These are phyloP conservation scores for Enteromius fasciolatus DNA, from an alignment of 2,797 vertebrate species.

Conservation along the genomic window DNA sequence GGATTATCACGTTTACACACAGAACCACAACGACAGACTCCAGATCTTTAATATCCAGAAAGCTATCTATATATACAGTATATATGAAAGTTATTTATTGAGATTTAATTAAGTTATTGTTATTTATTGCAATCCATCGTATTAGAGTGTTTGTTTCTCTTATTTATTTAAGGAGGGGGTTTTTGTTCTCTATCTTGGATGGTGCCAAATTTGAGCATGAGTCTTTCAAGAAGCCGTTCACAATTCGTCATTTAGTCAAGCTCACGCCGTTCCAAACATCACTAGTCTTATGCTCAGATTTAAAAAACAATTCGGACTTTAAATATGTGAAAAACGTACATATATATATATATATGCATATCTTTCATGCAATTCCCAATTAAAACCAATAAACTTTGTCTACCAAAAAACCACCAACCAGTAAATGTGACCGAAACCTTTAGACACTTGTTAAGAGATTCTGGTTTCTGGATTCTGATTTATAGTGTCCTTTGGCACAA, in stretches of 20 bases:
- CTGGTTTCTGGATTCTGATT: not conserved
- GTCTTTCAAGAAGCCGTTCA: slow-evolving; percentile 49
- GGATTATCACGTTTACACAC: slow-evolving; percentile 77
- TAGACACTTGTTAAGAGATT: not conserved
- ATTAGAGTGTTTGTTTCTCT: slow-evolving; percentile 85
- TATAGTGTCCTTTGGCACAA: not conserved
- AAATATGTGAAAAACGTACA: not conserved
- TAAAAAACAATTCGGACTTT: not conserved
- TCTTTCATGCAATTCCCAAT: too few relatives aligned
- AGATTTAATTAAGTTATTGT: slow-evolving; percentile 98
- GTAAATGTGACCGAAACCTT: not conserved
- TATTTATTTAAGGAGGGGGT: slow-evolving; percentile 90
- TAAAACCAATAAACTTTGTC: not conserved
- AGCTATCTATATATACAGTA: slow-evolving; percentile 61
- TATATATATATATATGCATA: too few relatives aligned
- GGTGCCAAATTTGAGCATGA: slow-evolving; percentile 88
- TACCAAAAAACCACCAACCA: not conserved
- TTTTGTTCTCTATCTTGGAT: slow-evolving; percentile 75
- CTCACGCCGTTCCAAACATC: not conserved
- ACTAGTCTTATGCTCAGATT: not conserved
- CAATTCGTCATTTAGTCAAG: not conserved
- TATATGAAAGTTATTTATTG: slow-evolving; percentile 96
- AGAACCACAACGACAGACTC: slow-evolving; percentile 35
- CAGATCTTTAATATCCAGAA: slow-evolving; percentile 57
- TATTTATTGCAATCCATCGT: slow-evolving; percentile 96